phyloP scores from a whole-genome alignment of 2,113 vertebrate genomes.

The Callospermophilus lateralis region DNA sequence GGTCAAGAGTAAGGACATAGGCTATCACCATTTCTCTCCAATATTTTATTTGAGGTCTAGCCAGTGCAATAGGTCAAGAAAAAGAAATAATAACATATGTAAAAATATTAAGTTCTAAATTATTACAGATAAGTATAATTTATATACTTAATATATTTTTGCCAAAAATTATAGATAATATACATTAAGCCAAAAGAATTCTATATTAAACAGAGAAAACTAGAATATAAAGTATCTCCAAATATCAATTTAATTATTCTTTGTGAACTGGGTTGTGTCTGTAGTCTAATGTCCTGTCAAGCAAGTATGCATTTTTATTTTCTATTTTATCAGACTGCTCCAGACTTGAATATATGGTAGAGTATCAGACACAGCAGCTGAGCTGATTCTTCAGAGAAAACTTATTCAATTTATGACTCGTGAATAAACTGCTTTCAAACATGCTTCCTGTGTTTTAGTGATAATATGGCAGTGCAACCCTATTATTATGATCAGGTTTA shows the following conservation, averaged over 20 bases:
- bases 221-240: not conserved
- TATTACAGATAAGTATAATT: not conserved
- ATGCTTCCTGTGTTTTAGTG: not conserved
- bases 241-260: constrained; percentile 42
- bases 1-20: not conserved
- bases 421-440: not conserved
- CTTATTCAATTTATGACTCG: not conserved
- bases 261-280: not conserved
- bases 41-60: not conserved
- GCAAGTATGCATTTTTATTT: not conserved
- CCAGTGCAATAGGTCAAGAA: not conserved
- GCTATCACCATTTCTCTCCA: not conserved
- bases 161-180: not conserved
- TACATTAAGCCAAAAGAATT: not conserved
- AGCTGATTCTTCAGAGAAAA: not conserved
- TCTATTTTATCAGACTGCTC: not conserved
- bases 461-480: not conserved
- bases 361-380: not conserved
- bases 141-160: not conserved
- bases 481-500: not conserved
- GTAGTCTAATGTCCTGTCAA: not conserved
- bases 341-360: not conserved
- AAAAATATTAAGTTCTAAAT: not conserved
- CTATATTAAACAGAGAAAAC: not conserved
- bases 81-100: not conserved